Percentiles rank a stretch among this genome's conserved stretches.
These are phyloP conservation scores for Corapipo altera DNA, from an alignment of 2,113 vertebrate species.

Conservation along the genomic window DNA sequence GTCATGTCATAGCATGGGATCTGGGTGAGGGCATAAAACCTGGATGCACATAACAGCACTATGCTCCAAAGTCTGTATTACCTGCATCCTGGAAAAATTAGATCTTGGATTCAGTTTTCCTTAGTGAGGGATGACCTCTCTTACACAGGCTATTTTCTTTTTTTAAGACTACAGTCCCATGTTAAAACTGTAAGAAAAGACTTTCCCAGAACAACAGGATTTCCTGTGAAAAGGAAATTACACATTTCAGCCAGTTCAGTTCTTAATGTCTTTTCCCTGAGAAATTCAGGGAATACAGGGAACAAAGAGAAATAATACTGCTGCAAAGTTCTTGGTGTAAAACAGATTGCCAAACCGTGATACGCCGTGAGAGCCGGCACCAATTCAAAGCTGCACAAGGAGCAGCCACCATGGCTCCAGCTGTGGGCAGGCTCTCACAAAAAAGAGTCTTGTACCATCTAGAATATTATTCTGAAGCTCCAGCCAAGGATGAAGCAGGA, in stretches of 20 bases:
- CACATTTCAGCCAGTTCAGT: neutral
- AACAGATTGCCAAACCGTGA: neutral
- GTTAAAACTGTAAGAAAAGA: neutral
- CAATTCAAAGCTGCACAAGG: neutral
- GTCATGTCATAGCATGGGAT: neutral
- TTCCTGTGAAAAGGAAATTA: conserved; percentile 46
- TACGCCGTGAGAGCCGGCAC: accelerated
- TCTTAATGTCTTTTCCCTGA: neutral
- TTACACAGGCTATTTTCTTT: neutral
- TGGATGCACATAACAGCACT: neutral
- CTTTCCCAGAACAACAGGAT: conserved; percentile 45
- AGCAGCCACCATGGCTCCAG: neutral
- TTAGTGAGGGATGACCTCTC: neutral
- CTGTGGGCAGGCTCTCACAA: neutral
- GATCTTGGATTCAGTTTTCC: neutral
- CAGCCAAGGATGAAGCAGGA: neutral
- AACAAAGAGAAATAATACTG: neutral
- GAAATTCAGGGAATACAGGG: neutral
- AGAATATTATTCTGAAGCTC: neutral
- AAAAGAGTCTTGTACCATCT: neutral
- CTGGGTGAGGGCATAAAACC: neutral
- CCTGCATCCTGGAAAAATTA: neutral
- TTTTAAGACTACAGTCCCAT: neutral
- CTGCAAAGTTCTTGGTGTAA: neutral
- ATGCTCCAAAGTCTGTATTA: neutral